A percentile compares a stretch with the other conserved stretches of the same genome.
Conservation (phyloP, 2,797 vertebrate species). For the Momotus momota region DNA sequence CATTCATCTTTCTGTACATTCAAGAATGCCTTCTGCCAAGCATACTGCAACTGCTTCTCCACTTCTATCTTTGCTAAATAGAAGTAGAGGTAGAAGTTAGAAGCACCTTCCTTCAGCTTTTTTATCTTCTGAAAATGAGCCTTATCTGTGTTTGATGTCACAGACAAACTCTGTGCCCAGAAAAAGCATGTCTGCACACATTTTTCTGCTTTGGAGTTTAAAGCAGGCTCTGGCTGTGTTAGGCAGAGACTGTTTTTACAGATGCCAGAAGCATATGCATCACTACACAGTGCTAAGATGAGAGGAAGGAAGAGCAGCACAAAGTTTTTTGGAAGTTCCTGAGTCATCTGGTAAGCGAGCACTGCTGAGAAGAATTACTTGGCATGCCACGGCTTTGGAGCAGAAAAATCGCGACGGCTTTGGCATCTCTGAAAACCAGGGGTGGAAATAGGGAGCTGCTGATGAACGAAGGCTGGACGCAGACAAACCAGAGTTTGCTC, state of each 20-base stretch:
- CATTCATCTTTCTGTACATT: not conserved
- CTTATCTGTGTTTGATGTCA: not conserved
- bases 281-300: not conserved
- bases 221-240: not conserved
- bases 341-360: constrained; percentile 51
- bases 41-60: not conserved
- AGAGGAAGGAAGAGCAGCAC: constrained; percentile 54
- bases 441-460: not conserved
- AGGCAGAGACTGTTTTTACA: constrained; percentile 47
- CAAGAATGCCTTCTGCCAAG: not conserved
- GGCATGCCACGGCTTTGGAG: not conserved
- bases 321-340: constrained; percentile 39
- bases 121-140: not conserved
- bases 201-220: constrained; percentile 13
- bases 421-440: constrained; percentile 17
- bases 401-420: constrained; percentile 19
- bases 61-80: not conserved
- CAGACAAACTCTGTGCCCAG: not conserved
- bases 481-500: constrained; percentile 28
- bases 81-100: not conserved
- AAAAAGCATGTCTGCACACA: not conserved
- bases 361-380: not conserved
- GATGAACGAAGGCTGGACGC: not conserved
- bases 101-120: not conserved
- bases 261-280: constrained; percentile 54